A percentile compares a stretch with the other conserved stretches of the same genome.
phyloP scores from a whole-genome alignment of 2,797 vertebrate species.

The Paramormyrops hopkinsi region DNA sequence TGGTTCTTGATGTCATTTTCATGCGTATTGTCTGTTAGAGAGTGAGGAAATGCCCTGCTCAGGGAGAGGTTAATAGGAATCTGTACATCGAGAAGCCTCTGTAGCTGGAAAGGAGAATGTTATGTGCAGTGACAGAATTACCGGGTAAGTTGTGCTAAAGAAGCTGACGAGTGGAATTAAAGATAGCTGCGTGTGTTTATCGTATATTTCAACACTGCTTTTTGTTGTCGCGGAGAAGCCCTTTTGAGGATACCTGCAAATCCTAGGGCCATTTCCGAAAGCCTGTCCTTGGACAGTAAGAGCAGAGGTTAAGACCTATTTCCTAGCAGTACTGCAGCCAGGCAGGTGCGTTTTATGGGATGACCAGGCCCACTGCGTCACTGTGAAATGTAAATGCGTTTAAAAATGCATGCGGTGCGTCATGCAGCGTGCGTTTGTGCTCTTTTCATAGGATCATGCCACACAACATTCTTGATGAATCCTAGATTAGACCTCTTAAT shows the following conservation, averaged over 20 bases:
- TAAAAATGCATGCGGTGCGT: neutral
- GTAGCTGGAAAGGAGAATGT: neutral
- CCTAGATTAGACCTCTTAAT: neutral
- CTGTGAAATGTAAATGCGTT: constrained; percentile 16
- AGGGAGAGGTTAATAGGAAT: neutral
- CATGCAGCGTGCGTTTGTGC: neutral
- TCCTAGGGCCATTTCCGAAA: neutral
- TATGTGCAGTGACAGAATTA: constrained; percentile 41
- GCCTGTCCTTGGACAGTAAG: constrained; percentile 14
- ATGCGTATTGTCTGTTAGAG: neutral
- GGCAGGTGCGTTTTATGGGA: neutral
- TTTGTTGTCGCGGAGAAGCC: neutral
- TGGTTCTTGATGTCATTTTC: constrained; percentile 36
- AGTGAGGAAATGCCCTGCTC: neutral
- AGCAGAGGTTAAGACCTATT: neutral
- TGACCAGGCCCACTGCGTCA: neutral
- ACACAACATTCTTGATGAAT: neutral
- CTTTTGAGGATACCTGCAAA: too few species aligned
- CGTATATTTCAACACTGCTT: neutral
- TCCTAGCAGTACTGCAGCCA: neutral
- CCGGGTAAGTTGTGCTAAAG: constrained; percentile 38
- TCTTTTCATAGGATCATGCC: neutral
- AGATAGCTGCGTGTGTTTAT: constrained; percentile 50
- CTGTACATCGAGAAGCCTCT: neutral
- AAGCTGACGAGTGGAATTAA: constrained; percentile 43